Conservation (phyloP, 2,797 vertebrate genomes). For the Danio kyathit region DNA sequence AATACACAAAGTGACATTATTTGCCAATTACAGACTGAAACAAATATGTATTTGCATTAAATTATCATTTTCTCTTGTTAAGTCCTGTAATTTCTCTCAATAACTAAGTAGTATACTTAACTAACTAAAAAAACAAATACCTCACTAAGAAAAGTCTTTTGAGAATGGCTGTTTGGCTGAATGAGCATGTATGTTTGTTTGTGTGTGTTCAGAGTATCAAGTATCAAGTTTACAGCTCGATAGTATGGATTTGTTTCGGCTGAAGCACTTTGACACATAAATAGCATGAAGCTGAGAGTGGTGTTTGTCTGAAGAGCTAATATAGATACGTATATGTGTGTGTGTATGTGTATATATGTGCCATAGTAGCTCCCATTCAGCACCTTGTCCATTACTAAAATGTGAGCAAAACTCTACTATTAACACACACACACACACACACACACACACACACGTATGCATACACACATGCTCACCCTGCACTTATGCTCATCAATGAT, state of each 20-base stretch:
- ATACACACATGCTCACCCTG: conserved; percentile 14
- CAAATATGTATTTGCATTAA: not conserved
- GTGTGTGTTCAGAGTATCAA: conserved; percentile 20
- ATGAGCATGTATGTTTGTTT: not conserved
- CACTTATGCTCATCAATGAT: conserved; percentile 28
- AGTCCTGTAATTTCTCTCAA: not conserved
- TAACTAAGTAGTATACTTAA: not conserved
- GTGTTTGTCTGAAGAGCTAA: conserved; percentile 15
- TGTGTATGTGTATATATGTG: conserved; percentile 5
- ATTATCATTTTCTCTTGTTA: conserved; percentile 7
- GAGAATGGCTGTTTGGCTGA: not conserved
- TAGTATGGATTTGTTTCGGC: conserved; percentile 48
- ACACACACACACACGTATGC: not conserved
- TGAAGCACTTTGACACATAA: conserved; percentile 47
- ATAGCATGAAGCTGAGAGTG: conserved; percentile 37
- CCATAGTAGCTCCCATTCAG: conserved; percentile 3
- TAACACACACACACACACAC: not conserved
- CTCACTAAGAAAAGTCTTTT: too few relatives aligned
- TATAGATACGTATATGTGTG: not conserved
- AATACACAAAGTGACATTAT: conserved; percentile 25
- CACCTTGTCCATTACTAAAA: conserved; percentile 14
- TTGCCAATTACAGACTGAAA: conserved; percentile 37
- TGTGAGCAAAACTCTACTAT: conserved; percentile 11
- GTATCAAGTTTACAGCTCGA: conserved; percentile 32
- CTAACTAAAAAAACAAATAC: not conserved